These are phyloP conservation scores for Lasioglossum pauxillum DNA, from an alignment of 2,888 invertebrate species.

Conservation along the genomic window DNA sequence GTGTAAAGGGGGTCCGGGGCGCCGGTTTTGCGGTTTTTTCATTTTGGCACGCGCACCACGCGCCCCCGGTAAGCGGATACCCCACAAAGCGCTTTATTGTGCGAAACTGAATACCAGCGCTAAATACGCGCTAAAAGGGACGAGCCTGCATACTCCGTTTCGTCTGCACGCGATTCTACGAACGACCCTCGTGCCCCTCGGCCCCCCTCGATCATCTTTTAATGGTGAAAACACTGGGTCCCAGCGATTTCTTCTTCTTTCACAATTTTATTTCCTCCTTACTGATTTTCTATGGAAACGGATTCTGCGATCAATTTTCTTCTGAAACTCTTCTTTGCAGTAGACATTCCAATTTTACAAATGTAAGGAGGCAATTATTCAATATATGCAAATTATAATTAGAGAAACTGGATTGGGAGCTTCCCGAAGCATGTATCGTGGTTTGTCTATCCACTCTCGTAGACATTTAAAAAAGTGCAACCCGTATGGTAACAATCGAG, in stretches of 20 bases:
- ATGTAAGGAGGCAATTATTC: neutral
- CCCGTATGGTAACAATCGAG: constrained; percentile 4
- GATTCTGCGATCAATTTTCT: neutral
- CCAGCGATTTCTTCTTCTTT: neutral
- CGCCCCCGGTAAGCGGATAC: constrained; percentile 82
- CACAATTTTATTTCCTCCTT: neutral
- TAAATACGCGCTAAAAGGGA: constrained; percentile 78
- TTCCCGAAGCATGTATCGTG: neutral
- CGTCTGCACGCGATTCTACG: constrained; percentile 61
- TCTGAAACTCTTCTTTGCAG: neutral
- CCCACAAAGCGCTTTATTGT: constrained; percentile 83
- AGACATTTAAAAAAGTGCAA: neutral
- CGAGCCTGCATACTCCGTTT: constrained; percentile 56
- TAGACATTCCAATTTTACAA: neutral
- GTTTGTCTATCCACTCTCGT: neutral
- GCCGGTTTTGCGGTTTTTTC: constrained; percentile 80
- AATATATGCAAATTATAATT: neutral
- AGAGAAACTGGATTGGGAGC: neutral
- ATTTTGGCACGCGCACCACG: constrained; percentile 82
- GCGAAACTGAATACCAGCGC: constrained; percentile 81
- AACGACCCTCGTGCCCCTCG: constrained; percentile 32
- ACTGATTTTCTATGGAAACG: neutral
- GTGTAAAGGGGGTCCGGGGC: constrained; percentile 62
- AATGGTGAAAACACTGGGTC: constrained; percentile 33
- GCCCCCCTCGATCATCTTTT: constrained; percentile 42